These are phyloP conservation scores for Mesorhabditis spiculigera DNA, from an alignment of 2,888 invertebrate species.

Conservation along the genomic window DNA sequence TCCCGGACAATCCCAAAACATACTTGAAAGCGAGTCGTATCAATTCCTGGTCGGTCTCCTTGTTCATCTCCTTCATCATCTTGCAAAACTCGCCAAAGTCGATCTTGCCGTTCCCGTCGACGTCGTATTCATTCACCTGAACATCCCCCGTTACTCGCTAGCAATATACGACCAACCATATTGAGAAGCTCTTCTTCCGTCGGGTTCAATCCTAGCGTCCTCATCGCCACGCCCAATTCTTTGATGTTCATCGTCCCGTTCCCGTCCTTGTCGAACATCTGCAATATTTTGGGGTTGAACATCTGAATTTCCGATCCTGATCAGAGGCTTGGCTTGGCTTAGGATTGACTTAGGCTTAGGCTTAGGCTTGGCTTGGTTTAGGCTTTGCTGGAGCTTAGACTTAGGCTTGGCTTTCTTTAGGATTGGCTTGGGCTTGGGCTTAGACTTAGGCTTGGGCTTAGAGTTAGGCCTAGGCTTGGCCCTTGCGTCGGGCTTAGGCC, in stretches of 20 bases:
- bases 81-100: slow-evolving; percentile 59
- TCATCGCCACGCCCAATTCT: slow-evolving; percentile 58
- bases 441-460: no score
- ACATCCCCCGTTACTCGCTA: slow-evolving; percentile 18
- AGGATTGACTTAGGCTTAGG: no score
- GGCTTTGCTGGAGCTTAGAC: no score
- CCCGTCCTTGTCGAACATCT: slow-evolving; percentile 58
- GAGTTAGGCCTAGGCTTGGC: no score
- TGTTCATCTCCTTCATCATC: slow-evolving; percentile 59
- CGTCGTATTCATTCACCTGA: slow-evolving; percentile 50
- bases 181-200: slow-evolving; percentile 57
- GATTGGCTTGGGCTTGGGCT: no score
- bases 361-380: no score
- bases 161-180: slow-evolving; percentile 34
- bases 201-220: slow-evolving; percentile 58
- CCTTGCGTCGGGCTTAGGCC: no score
- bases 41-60: slow-evolving; percentile 58
- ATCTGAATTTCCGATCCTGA: neutral
- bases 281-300: slow-evolving; percentile 5
- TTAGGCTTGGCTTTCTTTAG: no score
- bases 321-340: no score
- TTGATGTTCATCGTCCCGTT: slow-evolving; percentile 59
- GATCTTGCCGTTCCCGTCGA: slow-evolving; percentile 59
- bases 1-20: no score
- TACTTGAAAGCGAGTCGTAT: slow-evolving; percentile 58